phyloP scores from a whole-genome alignment of 2,797 vertebrate species.

The Nannoperca obscura region DNA sequence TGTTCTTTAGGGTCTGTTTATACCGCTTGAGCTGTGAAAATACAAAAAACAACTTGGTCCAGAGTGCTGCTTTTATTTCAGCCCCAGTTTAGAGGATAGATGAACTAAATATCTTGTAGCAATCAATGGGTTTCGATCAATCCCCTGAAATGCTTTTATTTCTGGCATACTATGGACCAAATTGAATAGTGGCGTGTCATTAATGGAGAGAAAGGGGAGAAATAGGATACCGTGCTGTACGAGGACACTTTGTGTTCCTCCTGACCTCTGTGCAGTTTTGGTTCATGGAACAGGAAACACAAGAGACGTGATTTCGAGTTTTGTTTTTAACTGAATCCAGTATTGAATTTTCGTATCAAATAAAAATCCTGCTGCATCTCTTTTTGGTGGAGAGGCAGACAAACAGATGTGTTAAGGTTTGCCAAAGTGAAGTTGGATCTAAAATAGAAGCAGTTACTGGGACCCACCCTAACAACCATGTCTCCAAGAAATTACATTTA shows the following conservation, averaged over 20 bases:
- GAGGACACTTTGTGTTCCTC: conserved; percentile 5
- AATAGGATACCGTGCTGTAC: conserved; percentile 28
- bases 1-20: conserved; percentile 63
- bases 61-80: conserved; percentile 46
- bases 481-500: not conserved
- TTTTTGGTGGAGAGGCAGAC: not conserved
- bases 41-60: conserved; percentile 31
- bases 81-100: conserved; percentile 59
- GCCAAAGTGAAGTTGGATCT: not conserved
- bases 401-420: not conserved
- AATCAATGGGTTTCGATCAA: conserved; percentile 69
- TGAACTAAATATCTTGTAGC: conserved; percentile 68
- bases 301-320: conserved; percentile 1
- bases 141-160: conserved; percentile 64
- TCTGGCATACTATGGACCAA: conserved; percentile 22
- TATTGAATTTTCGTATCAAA: not conserved
- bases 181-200: conserved; percentile 26
- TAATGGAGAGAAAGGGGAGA: conserved; percentile 37
- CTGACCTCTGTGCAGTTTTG: conserved; percentile 17
- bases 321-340: not conserved
- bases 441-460: not conserved
- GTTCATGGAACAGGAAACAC: conserved; percentile 25
- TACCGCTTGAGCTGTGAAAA: conserved; percentile 43
- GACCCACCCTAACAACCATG: not conserved
- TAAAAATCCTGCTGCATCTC: not conserved